phyloP scores from a whole-genome alignment of 1,140 invertebrate genomes.

The Drosophila burlai region DNA sequence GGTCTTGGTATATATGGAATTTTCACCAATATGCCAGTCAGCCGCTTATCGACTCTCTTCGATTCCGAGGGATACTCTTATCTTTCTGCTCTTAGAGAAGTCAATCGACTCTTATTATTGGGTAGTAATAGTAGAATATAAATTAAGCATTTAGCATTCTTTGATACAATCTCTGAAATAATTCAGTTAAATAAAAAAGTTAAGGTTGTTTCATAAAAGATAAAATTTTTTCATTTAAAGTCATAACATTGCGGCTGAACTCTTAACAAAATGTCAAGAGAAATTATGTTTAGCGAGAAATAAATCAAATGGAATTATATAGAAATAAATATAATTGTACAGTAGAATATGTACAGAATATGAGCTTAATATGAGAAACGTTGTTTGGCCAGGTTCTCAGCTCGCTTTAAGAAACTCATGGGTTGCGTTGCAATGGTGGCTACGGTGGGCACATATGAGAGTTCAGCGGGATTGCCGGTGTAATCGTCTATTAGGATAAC shows the following conservation, averaged over 20 bases:
- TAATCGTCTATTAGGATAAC: constrained; percentile 27
- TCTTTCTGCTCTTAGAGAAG: neutral
- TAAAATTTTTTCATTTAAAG: neutral
- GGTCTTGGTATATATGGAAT: neutral
- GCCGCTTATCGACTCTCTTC: constrained; percentile 16
- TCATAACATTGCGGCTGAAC: neutral
- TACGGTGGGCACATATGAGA: constrained; percentile 60
- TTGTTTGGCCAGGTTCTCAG: constrained; percentile 7
- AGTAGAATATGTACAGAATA: too few species aligned
- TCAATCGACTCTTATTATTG: neutral
- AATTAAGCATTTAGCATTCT: neutral
- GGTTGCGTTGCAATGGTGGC: neutral
- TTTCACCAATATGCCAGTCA: neutral
- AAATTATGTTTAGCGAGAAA: neutral
- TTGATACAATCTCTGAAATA: neutral
- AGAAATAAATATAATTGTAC: too few species aligned
- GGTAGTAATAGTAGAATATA: neutral
- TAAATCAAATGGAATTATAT: too few species aligned
- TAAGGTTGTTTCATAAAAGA: neutral
- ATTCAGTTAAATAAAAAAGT: neutral
- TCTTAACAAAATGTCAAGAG: neutral
- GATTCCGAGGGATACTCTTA: constrained; percentile 7
- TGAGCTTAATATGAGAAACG: too few species aligned
- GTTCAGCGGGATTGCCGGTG: constrained; percentile 63
- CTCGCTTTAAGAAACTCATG: constrained; percentile 44